Percentiles rank a stretch among this genome's conserved stretches.
Evolutionary conservation across 2,113 vertebrate species (phyloP).

Genomic region (Callithrix jacchus): DNA sequence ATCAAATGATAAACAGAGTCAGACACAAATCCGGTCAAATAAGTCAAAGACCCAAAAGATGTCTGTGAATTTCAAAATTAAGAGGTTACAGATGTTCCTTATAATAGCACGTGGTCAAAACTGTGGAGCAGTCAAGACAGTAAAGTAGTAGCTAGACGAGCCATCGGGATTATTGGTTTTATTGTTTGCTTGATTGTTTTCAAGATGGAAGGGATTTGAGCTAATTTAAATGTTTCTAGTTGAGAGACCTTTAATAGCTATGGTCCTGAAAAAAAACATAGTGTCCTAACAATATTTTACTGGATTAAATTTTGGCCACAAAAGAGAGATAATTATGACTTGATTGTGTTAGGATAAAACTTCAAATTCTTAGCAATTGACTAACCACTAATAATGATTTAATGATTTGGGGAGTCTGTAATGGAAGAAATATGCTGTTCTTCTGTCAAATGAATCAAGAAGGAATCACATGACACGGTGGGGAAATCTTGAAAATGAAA

Average conservation of each 20-base stretch:
- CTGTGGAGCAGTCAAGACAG: background rate
- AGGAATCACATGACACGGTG: conserved; percentile 27
- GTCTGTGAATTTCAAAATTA: background rate
- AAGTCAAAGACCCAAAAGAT: background rate
- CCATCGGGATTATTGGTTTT: background rate
- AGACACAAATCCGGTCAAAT: background rate
- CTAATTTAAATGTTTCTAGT: conserved; percentile 30
- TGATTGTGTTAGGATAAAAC: conserved; percentile 73
- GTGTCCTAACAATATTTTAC: conserved; percentile 45
- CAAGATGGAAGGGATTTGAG: conserved; percentile 36
- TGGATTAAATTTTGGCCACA: conserved; percentile 57
- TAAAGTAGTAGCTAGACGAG: background rate
- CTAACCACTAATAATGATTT: conserved; percentile 54
- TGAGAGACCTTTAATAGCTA: conserved; percentile 14
- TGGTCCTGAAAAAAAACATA: background rate
- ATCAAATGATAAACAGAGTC: background rate
- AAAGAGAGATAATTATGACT: conserved; percentile 45
- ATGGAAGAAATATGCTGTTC: background rate
- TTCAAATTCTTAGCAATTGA: conserved; percentile 67
- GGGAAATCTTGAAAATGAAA: conserved; percentile 19
- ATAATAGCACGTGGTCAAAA: background rate
- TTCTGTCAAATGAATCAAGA: conserved; percentile 42
- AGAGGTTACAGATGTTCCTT: background rate
- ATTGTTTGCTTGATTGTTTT: background rate
- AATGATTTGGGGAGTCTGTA: conserved; percentile 57